Percentiles rank a stretch among this genome's conserved stretches.
These are phyloP conservation scores for Trichonephila inaurata DNA, from an alignment of 1,140 invertebrate genomes.

Conservation along the genomic window DNA sequence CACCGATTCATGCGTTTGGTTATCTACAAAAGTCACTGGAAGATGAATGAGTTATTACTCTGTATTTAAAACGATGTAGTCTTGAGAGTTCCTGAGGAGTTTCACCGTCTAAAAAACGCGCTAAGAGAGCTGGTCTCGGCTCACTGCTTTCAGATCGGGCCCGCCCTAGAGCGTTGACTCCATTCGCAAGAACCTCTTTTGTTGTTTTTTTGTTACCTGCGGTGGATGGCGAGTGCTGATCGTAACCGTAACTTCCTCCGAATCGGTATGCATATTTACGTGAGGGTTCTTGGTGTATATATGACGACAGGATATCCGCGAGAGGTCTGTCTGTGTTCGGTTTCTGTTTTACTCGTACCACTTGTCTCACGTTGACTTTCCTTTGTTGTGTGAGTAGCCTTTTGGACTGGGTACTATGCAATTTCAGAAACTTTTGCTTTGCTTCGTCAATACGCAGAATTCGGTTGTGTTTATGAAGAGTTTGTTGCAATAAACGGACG, in stretches of 20 bases:
- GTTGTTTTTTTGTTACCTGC: slow-evolving; percentile 6
- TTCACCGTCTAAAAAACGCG: background rate
- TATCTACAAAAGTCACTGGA: too few species aligned
- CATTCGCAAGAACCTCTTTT: slow-evolving; percentile 26
- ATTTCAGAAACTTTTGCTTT: too few species aligned
- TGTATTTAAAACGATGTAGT: background rate
- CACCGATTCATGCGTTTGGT: too few species aligned
- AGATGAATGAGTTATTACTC: too few species aligned
- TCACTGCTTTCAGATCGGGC: slow-evolving; percentile 62
- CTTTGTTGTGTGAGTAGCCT: too few species aligned
- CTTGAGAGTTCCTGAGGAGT: background rate
- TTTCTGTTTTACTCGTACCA: background rate
- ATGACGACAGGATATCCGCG: slow-evolving; percentile 54
- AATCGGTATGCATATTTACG: slow-evolving; percentile 27
- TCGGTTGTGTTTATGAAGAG: too few species aligned
- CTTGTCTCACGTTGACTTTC: background rate
- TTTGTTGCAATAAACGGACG: too few species aligned
- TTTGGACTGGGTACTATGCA: too few species aligned
- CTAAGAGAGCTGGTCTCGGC: slow-evolving; percentile 25
- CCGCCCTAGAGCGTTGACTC: slow-evolving; percentile 70
- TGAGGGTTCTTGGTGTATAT: background rate
- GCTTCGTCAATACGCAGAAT: too few species aligned
- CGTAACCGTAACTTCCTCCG: slow-evolving; percentile 65
- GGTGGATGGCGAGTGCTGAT: slow-evolving; percentile 25
- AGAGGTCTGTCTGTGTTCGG: background rate